Conservation (phyloP, 1,140 invertebrate species). For the Schlechtendalia chinensis region DNA sequence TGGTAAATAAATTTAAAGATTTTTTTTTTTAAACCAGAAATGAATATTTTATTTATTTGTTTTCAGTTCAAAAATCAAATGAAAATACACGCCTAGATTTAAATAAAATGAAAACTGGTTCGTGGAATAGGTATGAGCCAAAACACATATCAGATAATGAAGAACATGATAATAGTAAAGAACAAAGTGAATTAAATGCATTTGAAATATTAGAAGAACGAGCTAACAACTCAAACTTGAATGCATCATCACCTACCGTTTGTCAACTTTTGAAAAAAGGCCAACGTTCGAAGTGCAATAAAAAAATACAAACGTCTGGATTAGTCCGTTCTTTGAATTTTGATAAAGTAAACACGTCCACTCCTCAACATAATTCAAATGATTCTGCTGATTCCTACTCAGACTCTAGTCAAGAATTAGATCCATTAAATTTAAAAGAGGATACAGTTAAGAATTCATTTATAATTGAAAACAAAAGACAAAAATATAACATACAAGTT, state of each 20-base stretch:
- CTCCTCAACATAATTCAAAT: conserved; percentile 8
- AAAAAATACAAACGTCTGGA: conserved; percentile 52
- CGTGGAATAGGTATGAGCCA: conserved; percentile 45
- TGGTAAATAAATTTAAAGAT: neutral
- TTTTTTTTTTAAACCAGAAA: neutral
- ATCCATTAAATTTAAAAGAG: conserved; percentile 41
- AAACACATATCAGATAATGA: conserved; percentile 2
- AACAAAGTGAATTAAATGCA: conserved; percentile 64
- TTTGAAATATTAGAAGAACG: conserved; percentile 73
- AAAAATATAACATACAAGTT: neutral
- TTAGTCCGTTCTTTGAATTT: conserved; percentile 32
- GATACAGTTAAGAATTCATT: neutral
- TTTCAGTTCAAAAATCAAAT: conserved; percentile 12
- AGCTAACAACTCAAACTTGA: conserved; percentile 69
- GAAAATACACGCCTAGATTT: conserved; percentile 34
- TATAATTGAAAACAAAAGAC: neutral
- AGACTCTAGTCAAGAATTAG: conserved; percentile 25
- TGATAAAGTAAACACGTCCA: conserved; percentile 32
- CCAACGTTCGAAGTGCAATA: conserved; percentile 57
- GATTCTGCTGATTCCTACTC: conserved; percentile 26
- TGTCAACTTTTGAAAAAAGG: conserved; percentile 59
- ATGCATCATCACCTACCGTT: conserved; percentile 67
- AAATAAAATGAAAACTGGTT: conserved; percentile 19
- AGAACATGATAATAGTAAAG: conserved; percentile 54
- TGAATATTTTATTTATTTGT: neutral